phyloP scores from a whole-genome alignment of 2,113 vertebrate genomes.

The Ivindomyrus marchei region DNA sequence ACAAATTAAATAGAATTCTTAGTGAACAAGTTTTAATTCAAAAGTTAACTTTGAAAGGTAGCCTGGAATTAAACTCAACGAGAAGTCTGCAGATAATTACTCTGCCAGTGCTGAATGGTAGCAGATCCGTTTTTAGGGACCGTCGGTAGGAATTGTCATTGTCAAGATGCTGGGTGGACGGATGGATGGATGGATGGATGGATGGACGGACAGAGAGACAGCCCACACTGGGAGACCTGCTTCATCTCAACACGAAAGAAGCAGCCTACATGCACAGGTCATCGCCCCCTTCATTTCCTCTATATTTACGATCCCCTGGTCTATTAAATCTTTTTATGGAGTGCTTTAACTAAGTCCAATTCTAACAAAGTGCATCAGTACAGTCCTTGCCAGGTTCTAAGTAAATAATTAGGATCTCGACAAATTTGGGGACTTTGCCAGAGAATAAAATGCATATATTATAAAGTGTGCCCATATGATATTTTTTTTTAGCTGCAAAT shows the following conservation, averaged over 20 bases:
- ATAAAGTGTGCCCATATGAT: neutral
- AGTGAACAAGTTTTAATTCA: neutral
- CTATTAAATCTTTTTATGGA: constrained; percentile 28
- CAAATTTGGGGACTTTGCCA: constrained; percentile 7
- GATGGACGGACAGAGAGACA: neutral
- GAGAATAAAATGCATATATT: neutral
- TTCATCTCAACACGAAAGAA: neutral
- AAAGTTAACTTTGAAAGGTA: neutral
- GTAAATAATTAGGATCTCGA: constrained; percentile 19
- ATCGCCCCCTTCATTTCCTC: neutral
- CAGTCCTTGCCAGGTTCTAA: constrained; percentile 12
- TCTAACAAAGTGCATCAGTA: constrained; percentile 20
- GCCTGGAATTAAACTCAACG: neutral
- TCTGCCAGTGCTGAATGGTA: neutral
- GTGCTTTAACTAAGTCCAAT: constrained; percentile 25
- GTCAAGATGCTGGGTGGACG: neutral
- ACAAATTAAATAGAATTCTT: neutral
- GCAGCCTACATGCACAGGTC: neutral
- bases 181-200: neutral
- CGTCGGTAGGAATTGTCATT: neutral
- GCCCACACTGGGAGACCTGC: neutral
- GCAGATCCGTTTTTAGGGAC: neutral
- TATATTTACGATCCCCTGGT: constrained; percentile 23
- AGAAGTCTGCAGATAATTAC: neutral
- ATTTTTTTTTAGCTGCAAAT: neutral